Evolutionary conservation across 2,888 invertebrate species (phyloP).

Genomic region (Euspilapteryx auroguttella): DNA sequence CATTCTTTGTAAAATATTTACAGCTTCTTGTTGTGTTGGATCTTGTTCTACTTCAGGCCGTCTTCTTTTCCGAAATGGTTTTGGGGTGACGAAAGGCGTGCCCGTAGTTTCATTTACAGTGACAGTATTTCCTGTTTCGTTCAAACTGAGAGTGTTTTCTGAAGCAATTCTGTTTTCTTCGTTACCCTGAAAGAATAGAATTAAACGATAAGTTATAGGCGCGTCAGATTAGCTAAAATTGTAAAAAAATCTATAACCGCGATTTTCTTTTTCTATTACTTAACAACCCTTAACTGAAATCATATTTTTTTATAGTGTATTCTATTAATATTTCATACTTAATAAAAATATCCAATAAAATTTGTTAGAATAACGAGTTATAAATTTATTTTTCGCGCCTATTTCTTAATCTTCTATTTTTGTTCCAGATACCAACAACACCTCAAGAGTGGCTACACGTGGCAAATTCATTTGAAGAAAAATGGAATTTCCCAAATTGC

Average conservation of each 20-base stretch:
- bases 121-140: conserved; percentile 9
- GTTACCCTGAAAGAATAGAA: conserved; percentile 11
- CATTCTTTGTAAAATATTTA: conserved; percentile 11
- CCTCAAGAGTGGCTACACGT: background rate
- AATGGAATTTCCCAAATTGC: conserved; percentile 6
- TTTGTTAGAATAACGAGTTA: conserved; percentile 9
- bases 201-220: conserved; percentile 9
- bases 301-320: no score
- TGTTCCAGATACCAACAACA: conserved; percentile 4
- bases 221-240: conserved; percentile 7
- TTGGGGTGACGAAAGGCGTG: conserved; percentile 9
- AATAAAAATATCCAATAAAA: no score
- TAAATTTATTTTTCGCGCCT: conserved; percentile 8
- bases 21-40: conserved; percentile 12
- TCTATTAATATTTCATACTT: no score
- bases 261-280: conserved; percentile 8
- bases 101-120: conserved; percentile 7
- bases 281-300: no score
- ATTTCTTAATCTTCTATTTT: conserved; percentile 9
- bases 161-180: conserved; percentile 8
- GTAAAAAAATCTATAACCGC: conserved; percentile 7
- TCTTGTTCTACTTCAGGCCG: conserved; percentile 9
- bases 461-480: background rate
- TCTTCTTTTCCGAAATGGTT: conserved; percentile 10
- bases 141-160: conserved; percentile 6